Conservation (phyloP, 1,140 invertebrate species). For the Bombus sibiricus region DNA sequence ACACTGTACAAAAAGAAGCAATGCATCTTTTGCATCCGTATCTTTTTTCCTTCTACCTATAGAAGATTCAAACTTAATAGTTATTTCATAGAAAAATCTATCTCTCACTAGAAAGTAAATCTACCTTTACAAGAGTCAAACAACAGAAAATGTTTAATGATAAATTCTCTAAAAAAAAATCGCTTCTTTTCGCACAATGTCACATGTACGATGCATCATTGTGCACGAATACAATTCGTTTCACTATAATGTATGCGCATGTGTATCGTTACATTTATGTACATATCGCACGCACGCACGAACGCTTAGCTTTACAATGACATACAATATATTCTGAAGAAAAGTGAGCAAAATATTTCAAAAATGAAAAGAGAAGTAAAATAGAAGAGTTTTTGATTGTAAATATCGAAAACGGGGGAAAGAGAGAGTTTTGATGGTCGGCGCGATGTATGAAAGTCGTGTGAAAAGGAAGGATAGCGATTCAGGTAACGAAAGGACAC, state of each 20-base stretch:
- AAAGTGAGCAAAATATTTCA: slow-evolving; percentile 1
- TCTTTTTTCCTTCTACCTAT: not conserved
- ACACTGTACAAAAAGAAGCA: not conserved
- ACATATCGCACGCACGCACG: slow-evolving; percentile 2
- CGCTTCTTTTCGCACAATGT: not conserved
- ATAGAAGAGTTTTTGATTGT: not conserved
- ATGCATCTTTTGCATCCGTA: no score
- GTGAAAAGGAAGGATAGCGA: not conserved
- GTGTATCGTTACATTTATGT: slow-evolving; percentile 18
- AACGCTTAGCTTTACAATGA: slow-evolving; percentile 10
- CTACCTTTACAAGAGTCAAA: not conserved
- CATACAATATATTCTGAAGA: not conserved
- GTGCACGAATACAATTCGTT: not conserved
- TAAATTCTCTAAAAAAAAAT: not conserved
- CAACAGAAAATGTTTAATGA: not conserved
- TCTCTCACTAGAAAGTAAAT: not conserved
- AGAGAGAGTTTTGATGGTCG: not conserved
- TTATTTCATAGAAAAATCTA: not conserved
- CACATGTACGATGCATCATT: not conserved
- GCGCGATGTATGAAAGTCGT: not conserved
- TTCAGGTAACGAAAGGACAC: slow-evolving; percentile 30
- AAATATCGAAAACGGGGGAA: not conserved
- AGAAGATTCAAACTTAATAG: not conserved
- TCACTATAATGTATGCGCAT: not conserved
- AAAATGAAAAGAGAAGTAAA: not conserved